A percentile compares a stretch with the other conserved stretches of the same genome.
Evolutionary conservation across 2,113 vertebrate genomes (phyloP).

Genomic region (Loxodonta africana): DNA sequence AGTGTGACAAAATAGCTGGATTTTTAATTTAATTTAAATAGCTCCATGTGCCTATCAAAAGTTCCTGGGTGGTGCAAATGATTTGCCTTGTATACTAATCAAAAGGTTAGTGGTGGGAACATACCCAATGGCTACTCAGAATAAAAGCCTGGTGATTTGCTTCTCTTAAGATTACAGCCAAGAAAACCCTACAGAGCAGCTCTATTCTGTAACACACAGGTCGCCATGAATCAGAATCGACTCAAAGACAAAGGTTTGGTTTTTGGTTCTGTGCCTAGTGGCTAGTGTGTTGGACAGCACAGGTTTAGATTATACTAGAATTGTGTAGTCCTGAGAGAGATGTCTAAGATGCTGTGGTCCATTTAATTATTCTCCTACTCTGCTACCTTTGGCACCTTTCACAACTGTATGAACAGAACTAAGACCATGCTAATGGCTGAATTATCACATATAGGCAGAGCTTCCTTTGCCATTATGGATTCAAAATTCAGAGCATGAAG

Average conservation of each 20-base stretch:
- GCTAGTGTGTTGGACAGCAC: neutral
- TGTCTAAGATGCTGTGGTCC: neutral
- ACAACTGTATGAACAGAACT: neutral
- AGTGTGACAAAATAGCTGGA: neutral
- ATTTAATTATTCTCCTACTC: too few relatives aligned
- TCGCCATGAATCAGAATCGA: neutral
- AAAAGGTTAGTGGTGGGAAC: neutral
- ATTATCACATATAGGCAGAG: neutral
- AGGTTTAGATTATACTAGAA: too few relatives aligned
- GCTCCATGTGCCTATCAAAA: neutral
- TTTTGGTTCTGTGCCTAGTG: neutral
- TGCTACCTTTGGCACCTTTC: neutral
- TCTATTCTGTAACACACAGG: neutral
- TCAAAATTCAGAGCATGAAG: neutral
- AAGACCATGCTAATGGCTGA: too few relatives aligned
- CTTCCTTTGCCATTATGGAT: neutral
- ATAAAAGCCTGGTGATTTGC: neutral
- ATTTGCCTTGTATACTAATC: neutral
- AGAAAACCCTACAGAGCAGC: too few relatives aligned
- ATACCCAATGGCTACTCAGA: neutral
- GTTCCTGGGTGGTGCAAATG: neutral
- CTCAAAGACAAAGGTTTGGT: neutral
- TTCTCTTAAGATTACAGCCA: too few relatives aligned
- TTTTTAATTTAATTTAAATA: neutral
- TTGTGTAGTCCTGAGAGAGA: too few relatives aligned